A percentile compares a stretch with the other conserved stretches of the same genome.
phyloP scores from a whole-genome alignment of 2,113 vertebrate genomes.

The Pseudolaguvia tuberculata region DNA sequence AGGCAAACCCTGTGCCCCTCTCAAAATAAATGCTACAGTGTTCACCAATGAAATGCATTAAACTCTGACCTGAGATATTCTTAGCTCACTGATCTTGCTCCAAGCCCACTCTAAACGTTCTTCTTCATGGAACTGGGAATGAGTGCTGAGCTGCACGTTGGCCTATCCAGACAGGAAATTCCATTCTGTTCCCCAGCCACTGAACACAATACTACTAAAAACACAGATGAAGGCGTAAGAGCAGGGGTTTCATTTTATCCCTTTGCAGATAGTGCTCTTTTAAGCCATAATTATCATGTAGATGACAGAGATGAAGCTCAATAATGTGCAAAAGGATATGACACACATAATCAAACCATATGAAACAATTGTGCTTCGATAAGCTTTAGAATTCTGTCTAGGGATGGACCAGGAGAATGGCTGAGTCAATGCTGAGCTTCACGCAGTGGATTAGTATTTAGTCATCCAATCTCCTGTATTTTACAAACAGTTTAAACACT shows the following conservation, averaged over 20 bases:
- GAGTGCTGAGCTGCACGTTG: slow-evolving; percentile 65
- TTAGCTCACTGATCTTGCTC: slow-evolving; percentile 48
- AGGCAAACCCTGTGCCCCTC: slow-evolving; percentile 51
- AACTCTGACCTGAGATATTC: slow-evolving; percentile 64
- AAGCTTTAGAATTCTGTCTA: slow-evolving; percentile 21
- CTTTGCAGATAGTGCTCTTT: slow-evolving; percentile 48
- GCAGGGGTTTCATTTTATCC: slow-evolving; percentile 30
- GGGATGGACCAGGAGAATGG: background rate
- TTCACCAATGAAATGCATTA: slow-evolving; percentile 56
- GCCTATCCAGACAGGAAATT: slow-evolving; percentile 66
- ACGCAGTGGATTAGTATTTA: slow-evolving; percentile 15
- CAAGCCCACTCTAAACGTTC: slow-evolving; percentile 43
- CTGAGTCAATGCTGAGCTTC: slow-evolving; percentile 42
- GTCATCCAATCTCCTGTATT: slow-evolving; percentile 20
- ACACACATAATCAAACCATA: slow-evolving; percentile 48
- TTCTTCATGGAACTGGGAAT: slow-evolving; percentile 38
- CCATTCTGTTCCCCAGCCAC: slow-evolving; percentile 60
- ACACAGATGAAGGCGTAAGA: slow-evolving; percentile 47
- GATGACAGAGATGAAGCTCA: slow-evolving; percentile 48
- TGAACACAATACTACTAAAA: slow-evolving; percentile 52
- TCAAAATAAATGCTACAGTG: slow-evolving; percentile 53
- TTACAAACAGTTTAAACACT: slow-evolving; percentile 12
- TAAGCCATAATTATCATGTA: slow-evolving; percentile 48
- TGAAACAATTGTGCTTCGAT: slow-evolving; percentile 52
- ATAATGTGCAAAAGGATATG: slow-evolving; percentile 52